Evolutionary conservation across 2,113 vertebrate genomes (phyloP), one percentile per base, ranked within the genome.

Genomic region (Pelodiscus sinensis): DNA sequence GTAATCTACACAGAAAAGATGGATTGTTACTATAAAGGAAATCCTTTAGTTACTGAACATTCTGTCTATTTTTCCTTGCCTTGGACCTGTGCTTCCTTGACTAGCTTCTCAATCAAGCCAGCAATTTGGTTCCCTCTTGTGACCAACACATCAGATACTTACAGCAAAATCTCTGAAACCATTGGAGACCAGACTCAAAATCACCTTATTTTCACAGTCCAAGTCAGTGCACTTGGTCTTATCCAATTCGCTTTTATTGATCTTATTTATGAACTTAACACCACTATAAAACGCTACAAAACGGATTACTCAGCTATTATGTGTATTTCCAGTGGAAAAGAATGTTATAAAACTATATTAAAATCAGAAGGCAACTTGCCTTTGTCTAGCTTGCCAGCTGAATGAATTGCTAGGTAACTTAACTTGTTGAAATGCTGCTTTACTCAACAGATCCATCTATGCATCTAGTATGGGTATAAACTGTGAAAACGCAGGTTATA

Each of bases 161-260:
- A 83, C 77, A 90, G 84, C 29, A n/a, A 86, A 92, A 80, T 57
- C 90, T 86, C 58, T 77, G 31, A 94, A 94, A 91, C 57, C 86
- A 96, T 94, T 91, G 96, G 87, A 35, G 84, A 93, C 88, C 86
- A 89, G 89, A 60, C 89, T 92, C 88, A 93, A 68, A 52, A n/a
- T 77, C 92, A 81, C 35, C 75, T 68, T 75, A 11, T 81, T 93
- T 91, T 57, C 92, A 92, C 38, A 79, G 90, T 19, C 51, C 79
- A 29, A 91, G n/a, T 68, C 85, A 92, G 85, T 82, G 56, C 79
- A 55, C 15, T 73, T 93, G 68, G 54, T 55, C 82, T 91, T 62
- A 82, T 31, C 52, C 86, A 54, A 62, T 10, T 89, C 88, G 87
- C 89, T 35, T 92, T 50, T 82, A 68, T 31, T 55, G 58, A 90